Evolutionary conservation across 2,888 invertebrate species (phyloP).

Genomic region (Balanococcus diminutus): DNA sequence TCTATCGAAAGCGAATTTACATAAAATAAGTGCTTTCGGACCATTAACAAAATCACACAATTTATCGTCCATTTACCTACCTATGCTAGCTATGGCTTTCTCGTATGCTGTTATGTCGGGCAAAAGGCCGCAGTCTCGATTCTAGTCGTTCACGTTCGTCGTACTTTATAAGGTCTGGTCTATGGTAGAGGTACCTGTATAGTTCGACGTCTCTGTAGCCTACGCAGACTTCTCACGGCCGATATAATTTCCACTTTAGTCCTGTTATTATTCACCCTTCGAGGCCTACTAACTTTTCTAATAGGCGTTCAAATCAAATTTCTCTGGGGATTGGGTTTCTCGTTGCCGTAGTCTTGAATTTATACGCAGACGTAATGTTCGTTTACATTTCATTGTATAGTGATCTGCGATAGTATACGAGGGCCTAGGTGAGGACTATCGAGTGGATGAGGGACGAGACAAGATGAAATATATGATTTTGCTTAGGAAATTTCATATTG

Average conservation of each 20-base stretch:
- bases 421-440: too few species aligned
- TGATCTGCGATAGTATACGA: too few species aligned
- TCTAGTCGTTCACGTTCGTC: too few species aligned
- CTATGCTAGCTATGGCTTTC: too few species aligned
- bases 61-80: slow-evolving; percentile 32
- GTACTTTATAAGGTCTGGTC: too few species aligned
- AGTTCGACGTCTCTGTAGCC: not conserved
- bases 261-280: slow-evolving; percentile 31
- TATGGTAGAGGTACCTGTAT: not conserved
- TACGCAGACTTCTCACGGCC: not conserved
- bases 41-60: slow-evolving; percentile 28
- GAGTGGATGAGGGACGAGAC: too few species aligned
- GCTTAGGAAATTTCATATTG: too few species aligned
- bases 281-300: slow-evolving; percentile 31
- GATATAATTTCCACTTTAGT: slow-evolving; percentile 34
- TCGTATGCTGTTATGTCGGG: not conserved
- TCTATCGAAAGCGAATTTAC: slow-evolving; percentile 36
- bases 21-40: slow-evolving; percentile 40
- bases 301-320: slow-evolving; percentile 39
- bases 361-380: not conserved
- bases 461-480: too few species aligned
- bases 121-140: not conserved
- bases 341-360: not conserved
- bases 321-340: slow-evolving; percentile 27
- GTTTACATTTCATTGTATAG: not conserved